These are phyloP conservation scores for Pocillopora meandrina DNA, from an alignment of 92 coral and sea anemone genomes.

Conservation along the genomic window DNA sequence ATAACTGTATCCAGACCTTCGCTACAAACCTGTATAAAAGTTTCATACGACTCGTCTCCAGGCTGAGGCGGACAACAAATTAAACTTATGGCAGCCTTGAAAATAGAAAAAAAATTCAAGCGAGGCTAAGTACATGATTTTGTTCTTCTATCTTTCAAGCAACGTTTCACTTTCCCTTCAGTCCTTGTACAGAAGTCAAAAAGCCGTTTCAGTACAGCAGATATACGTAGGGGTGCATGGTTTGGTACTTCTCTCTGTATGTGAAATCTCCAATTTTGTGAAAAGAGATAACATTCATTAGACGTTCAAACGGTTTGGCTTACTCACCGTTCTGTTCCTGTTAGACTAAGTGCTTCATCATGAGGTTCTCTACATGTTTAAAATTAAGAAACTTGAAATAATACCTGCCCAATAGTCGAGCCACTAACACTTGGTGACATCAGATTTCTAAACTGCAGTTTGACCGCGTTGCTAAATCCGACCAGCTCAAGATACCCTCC, in stretches of 20 bases:
- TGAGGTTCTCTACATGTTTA: no score
- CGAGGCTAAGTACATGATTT: not conserved
- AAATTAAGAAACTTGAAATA: no score
- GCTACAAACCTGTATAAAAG: slow-evolving; percentile 67
- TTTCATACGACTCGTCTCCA: slow-evolving; percentile 89
- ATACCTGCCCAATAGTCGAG: slow-evolving; percentile 77
- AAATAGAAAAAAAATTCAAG: not conserved
- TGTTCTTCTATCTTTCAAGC: not conserved
- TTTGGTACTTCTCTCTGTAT: no score
- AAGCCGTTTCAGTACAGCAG: no score
- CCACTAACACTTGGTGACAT: slow-evolving; percentile 54
- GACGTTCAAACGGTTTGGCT: no score
- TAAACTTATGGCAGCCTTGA: slow-evolving; percentile 73
- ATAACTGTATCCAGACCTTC: not conserved
- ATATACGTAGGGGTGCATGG: no score
- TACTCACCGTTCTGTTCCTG: no score
- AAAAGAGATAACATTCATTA: no score
- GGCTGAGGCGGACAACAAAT: slow-evolving; percentile 83
- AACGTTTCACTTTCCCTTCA: not conserved
- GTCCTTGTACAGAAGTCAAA: no score
- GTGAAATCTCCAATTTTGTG: no score
- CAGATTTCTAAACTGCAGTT: slow-evolving; percentile 27
- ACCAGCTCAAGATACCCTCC: slow-evolving; percentile 79
- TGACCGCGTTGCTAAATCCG: slow-evolving; percentile 76
- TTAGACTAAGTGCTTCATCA: no score